Evolutionary conservation across 2,888 invertebrate species (phyloP).

Genomic region (Clostera curtula): DNA sequence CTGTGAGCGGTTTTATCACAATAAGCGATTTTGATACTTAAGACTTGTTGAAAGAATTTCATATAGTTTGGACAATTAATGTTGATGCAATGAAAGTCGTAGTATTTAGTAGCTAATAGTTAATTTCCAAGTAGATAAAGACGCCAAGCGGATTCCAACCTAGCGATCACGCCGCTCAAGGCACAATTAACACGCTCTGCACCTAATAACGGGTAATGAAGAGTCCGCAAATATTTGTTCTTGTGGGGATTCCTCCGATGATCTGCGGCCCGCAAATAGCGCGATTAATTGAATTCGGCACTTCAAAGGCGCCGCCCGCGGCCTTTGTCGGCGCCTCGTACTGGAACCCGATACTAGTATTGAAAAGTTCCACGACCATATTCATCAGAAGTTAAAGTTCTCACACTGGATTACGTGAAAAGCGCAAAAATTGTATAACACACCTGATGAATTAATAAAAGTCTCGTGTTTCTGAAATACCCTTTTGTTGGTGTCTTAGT

Average conservation of each 20-base stretch:
- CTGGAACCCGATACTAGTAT: constrained; percentile 60
- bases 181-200: constrained; percentile 49
- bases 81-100: too few species aligned
- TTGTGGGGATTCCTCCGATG: constrained; percentile 60
- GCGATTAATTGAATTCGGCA: constrained; percentile 74
- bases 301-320: constrained; percentile 59
- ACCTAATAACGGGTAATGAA: constrained; percentile 69
- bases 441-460: too few species aligned
- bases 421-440: too few species aligned
- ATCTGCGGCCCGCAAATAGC: constrained; percentile 60
- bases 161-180: background rate
- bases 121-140: background rate
- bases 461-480: too few species aligned
- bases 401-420: too few species aligned
- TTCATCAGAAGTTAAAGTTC: too few species aligned
- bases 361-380: constrained; percentile 26
- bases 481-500: too few species aligned
- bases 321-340: constrained; percentile 61
- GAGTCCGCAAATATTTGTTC: constrained; percentile 68
- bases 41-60: too few species aligned
- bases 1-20: too few species aligned
- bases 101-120: too few species aligned
- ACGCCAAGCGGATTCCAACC: background rate
- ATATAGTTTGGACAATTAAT: too few species aligned
- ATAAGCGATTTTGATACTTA: too few species aligned